These are phyloP conservation scores for Serilophus lunatus DNA, from an alignment of 2,113 vertebrate species.

Conservation along the genomic window DNA sequence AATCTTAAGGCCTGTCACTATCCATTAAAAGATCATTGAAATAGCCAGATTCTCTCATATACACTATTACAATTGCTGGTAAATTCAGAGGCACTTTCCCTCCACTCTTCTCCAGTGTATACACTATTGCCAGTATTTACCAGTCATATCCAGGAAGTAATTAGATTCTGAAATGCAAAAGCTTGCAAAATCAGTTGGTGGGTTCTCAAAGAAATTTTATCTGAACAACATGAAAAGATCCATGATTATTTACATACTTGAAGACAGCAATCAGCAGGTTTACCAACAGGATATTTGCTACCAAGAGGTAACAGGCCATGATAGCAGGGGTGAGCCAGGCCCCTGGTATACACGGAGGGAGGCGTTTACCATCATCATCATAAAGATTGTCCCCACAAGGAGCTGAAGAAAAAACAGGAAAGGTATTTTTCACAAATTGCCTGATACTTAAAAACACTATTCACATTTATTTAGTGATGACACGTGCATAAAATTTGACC, in stretches of 20 bases:
- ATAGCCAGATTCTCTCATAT: background rate
- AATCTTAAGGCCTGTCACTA: background rate
- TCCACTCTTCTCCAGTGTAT: background rate
- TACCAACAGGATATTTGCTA: slow-evolving; percentile 96
- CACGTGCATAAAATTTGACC: background rate
- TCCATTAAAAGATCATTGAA: background rate
- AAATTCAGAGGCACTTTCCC: background rate
- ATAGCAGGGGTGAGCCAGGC: slow-evolving; percentile 97
- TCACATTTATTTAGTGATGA: background rate
- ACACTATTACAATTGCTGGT: background rate
- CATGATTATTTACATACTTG: slow-evolving; percentile 78
- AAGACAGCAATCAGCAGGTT: slow-evolving; percentile 98
- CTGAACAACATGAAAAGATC: background rate
- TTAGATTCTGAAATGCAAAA: background rate
- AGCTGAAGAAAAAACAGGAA: slow-evolving; percentile 70
- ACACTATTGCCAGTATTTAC: background rate
- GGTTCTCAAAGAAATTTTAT: background rate
- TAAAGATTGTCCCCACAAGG: slow-evolving; percentile 96
- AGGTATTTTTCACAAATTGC: background rate
- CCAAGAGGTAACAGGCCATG: slow-evolving; percentile 97
- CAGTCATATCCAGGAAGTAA: background rate
- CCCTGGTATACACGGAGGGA: slow-evolving; percentile 95
- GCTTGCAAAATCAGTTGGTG: background rate
- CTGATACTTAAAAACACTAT: background rate
- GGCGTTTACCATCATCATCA: slow-evolving; percentile 94